Evolutionary conservation across 30 jellyfish, hydroid and myxozoan genomes (phyloP), one percentile per base, ranked within the genome.

Genomic region (Morbakka virulenta): DNA sequence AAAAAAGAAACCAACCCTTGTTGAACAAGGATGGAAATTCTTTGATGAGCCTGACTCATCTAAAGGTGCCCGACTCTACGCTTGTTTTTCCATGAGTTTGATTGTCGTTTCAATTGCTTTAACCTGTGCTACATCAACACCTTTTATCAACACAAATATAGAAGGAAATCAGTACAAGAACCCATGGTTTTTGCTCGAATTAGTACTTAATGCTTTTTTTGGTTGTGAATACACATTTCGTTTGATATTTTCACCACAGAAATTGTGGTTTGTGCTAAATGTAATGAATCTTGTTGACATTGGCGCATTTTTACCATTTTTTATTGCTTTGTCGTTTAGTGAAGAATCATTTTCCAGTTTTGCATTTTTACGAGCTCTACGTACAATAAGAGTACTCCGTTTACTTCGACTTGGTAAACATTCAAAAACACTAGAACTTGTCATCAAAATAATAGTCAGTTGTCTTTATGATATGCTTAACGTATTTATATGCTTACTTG

Each of bases 301-400:
- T 2, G 23, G 75, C 0, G 91, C 97, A 20, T 47, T 88, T 0
- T 35, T 81, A 2, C 84, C 87, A 34, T 88, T 53, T 31, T 71
- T 88, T 52, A 35, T 73, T 14, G n/a, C n/a, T n/a, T n/a, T 24
- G 27, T 1, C 27, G 31, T 27, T 0, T 28, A n/a, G 33, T 49
- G 86, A 35, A n/a, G n/a, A n/a, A n/a, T n/a, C n/a, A n/a, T n/a
- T n/a, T n/a, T n/a, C n/a, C n/a, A n/a, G n/a, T n/a, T n/a, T n/a
- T n/a, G n/a, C n/a, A n/a, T 51, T 63, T 35, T 50, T 88, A 49
- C 82, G 89, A 14, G 81, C 81, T 1, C 49, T 75, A 32, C 79
- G 93, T 24, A 57, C 80, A 11, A 27, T 62, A 27, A 87, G 97
- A 20, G 79, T 84, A 13, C 14, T 88, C 50, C 84, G 97, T 0